phyloP scores from a whole-genome alignment of 2,888 invertebrate genomes.

The Reticulitermes lucifugus region DNA sequence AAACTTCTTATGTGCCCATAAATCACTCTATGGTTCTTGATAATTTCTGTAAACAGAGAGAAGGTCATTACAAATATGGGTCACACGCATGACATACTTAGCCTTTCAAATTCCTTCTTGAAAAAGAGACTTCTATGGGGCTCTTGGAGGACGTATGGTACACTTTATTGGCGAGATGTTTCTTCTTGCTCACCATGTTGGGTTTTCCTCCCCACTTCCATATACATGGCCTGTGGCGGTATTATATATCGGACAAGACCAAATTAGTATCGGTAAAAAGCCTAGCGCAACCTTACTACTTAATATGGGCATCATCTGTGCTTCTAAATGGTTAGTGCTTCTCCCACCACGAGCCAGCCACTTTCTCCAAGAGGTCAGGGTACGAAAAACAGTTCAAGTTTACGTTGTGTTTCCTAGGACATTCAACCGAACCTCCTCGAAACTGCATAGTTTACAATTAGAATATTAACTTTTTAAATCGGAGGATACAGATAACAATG shows the following conservation, averaged over 20 bases:
- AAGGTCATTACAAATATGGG: neutral
- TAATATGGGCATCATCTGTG: slow-evolving; percentile 42
- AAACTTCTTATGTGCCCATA: too few relatives aligned
- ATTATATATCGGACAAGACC: slow-evolving; percentile 27
- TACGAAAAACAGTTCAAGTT: slow-evolving; percentile 29
- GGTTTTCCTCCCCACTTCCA: neutral
- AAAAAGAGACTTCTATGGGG: neutral
- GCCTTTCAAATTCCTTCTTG: neutral
- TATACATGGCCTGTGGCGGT: neutral
- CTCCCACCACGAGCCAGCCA: slow-evolving; percentile 8
- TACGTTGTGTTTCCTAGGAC: neutral
- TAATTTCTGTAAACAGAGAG: neutral
- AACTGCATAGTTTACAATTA: too few relatives aligned
- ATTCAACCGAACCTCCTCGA: neutral
- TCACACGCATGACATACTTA: neutral
- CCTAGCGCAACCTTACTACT: slow-evolving; percentile 33
- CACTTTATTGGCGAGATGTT: slow-evolving; percentile 5
- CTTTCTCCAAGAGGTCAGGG: slow-evolving; percentile 42
- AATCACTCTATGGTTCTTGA: neutral
- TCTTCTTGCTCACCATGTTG: neutral
- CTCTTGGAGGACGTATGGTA: neutral
- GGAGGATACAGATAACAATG: too few relatives aligned
- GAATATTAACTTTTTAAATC: too few relatives aligned
- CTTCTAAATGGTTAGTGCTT: slow-evolving; percentile 9
- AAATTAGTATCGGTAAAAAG: slow-evolving; percentile 30